Percentiles rank a stretch among this genome's conserved stretches.
Conservation (phyloP, 2,797 vertebrate genomes). For the Helarctos malayanus region DNA sequence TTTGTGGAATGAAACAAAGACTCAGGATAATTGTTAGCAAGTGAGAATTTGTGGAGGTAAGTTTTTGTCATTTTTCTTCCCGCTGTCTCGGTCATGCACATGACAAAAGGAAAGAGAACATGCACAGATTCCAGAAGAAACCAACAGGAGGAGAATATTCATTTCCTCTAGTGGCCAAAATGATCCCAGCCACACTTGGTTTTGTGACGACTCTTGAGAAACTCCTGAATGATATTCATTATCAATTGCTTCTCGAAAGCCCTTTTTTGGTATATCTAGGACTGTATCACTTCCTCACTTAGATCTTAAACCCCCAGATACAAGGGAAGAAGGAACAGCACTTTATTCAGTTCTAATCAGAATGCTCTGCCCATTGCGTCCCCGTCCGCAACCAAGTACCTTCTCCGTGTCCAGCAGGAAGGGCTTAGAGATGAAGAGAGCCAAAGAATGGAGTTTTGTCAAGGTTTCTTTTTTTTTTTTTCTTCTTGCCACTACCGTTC, state of each 20-base stretch:
- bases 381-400: background rate
- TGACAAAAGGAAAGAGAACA: background rate
- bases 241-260: background rate
- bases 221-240: background rate
- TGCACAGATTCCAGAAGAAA: background rate
- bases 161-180: background rate
- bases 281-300: background rate
- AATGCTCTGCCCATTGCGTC: background rate
- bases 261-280: background rate
- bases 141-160: background rate
- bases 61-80: constrained; percentile 10
- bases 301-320: background rate
- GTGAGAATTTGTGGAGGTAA: background rate
- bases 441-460: background rate
- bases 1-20: background rate
- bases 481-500: background rate
- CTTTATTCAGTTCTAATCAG: background rate
- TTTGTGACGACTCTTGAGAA: background rate
- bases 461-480: background rate
- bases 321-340: background rate
- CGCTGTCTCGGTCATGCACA: background rate
- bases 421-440: background rate
- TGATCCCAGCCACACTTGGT: background rate
- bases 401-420: background rate
- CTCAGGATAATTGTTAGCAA: constrained; percentile 29